Evolutionary conservation across 2,888 invertebrate species (phyloP), one percentile per base, ranked within the genome.

Genomic region (Cylindroiulus punctatus): DNA sequence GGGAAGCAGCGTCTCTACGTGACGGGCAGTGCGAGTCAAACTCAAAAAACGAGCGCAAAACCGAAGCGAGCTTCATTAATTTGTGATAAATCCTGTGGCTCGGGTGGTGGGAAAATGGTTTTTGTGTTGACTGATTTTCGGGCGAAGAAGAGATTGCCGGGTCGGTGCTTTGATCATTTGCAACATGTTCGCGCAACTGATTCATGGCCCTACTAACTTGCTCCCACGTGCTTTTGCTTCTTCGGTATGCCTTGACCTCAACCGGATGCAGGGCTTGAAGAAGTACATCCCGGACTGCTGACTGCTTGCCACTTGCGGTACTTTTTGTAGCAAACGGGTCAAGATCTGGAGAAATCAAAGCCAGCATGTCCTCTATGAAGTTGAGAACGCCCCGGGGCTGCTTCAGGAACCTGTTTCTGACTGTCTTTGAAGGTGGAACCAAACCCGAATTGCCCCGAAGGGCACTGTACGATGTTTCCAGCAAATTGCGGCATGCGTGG

Each of bases 351-450:
- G 84, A 84, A 22, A 47, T 52, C 26, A 84, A 40, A 26, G 32
- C 19, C 47, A 84, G 22, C 40, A 84, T 84, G 10, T 84, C 52
- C 22, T 84, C 47, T 26, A 84, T 44, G 84, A 84, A 84, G 8
- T 47, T 1, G n/a, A 84, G 84, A n/a, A 84, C 30, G 26, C 84
- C 84, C 0, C 47, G 19, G 0, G 84, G 40, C 17, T 5, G n/a
- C 19, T 40, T 19, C 12, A 26, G 10, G 19, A 17, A 32, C 36
- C 26, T 83, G 40, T 17, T 83, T 42, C 83, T 19, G 19, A n/a
- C 19, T 36, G 57, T 76, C 76, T 26, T 36, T 32, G 65, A 76
- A 57, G 30, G 85, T 30, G n/a, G 32, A 65, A 36, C 8, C 17
- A n/a, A 36, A 40, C n/a, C 26, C 19, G 42, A 44, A 47, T 52